Base-by-base conservation (phyloP, 2,113 vertebrate genomes). In the Rallus limicola region DNA sequence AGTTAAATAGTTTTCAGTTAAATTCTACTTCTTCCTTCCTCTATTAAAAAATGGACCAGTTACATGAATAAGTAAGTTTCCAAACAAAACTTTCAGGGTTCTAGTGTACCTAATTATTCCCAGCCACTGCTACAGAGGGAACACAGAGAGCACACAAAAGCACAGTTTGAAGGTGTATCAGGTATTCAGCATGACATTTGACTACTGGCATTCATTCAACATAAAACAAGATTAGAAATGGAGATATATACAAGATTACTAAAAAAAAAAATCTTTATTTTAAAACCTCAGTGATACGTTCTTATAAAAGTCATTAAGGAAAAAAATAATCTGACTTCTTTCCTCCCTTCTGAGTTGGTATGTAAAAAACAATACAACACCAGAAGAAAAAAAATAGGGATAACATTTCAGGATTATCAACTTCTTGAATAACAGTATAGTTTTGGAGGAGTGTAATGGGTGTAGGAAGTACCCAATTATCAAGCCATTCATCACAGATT, bases 231-330 rank as follows among this genome's bases (percentile, higher is more conserved):
- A 71, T 68, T 81, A 91, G 24, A 86, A 92, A 88, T 59, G n/a
- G 15, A 94, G 72, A 74, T 53, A 26, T 38, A 24, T 63, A 14
- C 52, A 82, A 67, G 69, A 77, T 62, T 59, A 58, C 9, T 53
- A 59, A 75, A 31, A 79, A 84, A 90, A 92, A 60, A 6, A 7
- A 6, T 55, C 33, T 97, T 97, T 97, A 95, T 96, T 95, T 94
- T 78, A 12, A 79, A 93, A 79, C 7, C 6, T 78, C 28, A 50
- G 28, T 29, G 84, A 76, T 55, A 84, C n/a, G 29, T 55, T 82
- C 15, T 67, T 88, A 72, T 48, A 84, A 84, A 90, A 82, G 16
- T 62, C 38, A 89, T 60, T 68, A 50, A 74, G n/a, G n/a, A 92
- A n/a, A 8, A 19, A 5, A 67, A 56, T 40, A 53, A 64, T 91